phyloP scores from a whole-genome alignment of 1,140 invertebrate genomes.

The Papilio dardanus region DNA sequence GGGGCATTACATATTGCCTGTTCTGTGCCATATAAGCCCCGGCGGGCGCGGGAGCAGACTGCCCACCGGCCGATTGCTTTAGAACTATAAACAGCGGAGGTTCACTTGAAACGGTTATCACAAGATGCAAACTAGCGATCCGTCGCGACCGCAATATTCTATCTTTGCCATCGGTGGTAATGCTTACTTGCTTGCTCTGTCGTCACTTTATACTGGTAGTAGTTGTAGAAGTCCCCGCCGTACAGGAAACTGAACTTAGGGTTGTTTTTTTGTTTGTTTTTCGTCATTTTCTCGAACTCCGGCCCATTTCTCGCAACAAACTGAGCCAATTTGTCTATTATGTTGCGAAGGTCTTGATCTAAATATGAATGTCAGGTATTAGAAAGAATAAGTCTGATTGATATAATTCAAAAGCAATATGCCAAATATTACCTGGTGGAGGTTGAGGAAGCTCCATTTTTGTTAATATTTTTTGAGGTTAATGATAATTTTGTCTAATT shows the following conservation, averaged over 20 bases:
- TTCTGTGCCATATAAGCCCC: constrained; percentile 81
- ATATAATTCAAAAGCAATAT: neutral
- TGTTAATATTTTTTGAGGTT: constrained; percentile 57
- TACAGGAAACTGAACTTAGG: constrained; percentile 98
- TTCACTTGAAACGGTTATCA: constrained; percentile 78
- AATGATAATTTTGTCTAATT: constrained; percentile 43
- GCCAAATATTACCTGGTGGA: constrained; percentile 58
- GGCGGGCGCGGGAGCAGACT: constrained; percentile 73
- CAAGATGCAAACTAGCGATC: constrained; percentile 68
- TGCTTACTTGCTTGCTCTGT: constrained; percentile 94
- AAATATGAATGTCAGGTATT: constrained; percentile 39
- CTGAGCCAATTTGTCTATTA: constrained; percentile 98
- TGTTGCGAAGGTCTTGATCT: constrained; percentile 96
- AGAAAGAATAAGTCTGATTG: neutral
- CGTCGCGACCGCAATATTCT: constrained; percentile 64
- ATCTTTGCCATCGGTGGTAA: constrained; percentile 69
- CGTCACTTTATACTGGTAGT: constrained; percentile 98
- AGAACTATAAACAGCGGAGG: constrained; percentile 83
- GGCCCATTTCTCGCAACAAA: constrained; percentile 99
- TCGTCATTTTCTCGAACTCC: constrained; percentile 99
- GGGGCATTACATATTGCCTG: constrained; percentile 82
- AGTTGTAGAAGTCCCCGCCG: constrained; percentile 97
- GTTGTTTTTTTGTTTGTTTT: constrained; percentile 98
- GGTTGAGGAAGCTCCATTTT: constrained; percentile 75
- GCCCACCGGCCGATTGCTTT: constrained; percentile 81